Base-by-base conservation (phyloP, 2,888 invertebrate genomes). In the Noctua janthina region DNA sequence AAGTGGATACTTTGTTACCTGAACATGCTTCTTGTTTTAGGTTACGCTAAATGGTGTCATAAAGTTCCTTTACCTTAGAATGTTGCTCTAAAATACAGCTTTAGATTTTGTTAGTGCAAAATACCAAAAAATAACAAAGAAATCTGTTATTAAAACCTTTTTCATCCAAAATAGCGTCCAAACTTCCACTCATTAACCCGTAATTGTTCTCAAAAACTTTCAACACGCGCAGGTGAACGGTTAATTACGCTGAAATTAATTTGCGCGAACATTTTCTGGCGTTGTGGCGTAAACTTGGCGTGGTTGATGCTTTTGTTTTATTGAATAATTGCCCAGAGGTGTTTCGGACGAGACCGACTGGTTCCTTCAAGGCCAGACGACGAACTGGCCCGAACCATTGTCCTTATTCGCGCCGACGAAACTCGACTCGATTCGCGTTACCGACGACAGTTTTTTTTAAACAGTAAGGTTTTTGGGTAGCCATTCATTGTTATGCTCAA, bases 321-420 rank as follows among this genome's bases (percentile, higher is more conserved):
- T 96, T 96, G 95, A 96, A 96, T 96, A 96, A 96, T 96, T 96
- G 96, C 95, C 94, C 94, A 94, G 95, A 95, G 95, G 96, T 95
- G 96, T 96, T 97, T 96, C 95, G 96, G 96, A 94, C 95, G 95
- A 93, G 94, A 94, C 93, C 91, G 95, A 96, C 97, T 95, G 97
- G 97, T 97, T 97, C 93, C 92, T 88, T 92, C 97, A 97, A 97
- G 97, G 97, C 96, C 97, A 96, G 96, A 92, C 97, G 95, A 94
- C 96, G 96, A 96, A 96, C 96, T 95, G 95, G 94, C 93, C 91
- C 92, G 91, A 88, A 92, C 93, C 92, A 93, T 92, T 92, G 93
- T 92, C 92, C 94, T 91, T 94, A 93, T 93, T 93, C 93, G 92
- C 91, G 89, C 89, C 88, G 87, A 89, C 87, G 90, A 87, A 88